Evolutionary conservation across 1,140 invertebrate genomes (phyloP).

Genomic region (Lineus longissimus): DNA sequence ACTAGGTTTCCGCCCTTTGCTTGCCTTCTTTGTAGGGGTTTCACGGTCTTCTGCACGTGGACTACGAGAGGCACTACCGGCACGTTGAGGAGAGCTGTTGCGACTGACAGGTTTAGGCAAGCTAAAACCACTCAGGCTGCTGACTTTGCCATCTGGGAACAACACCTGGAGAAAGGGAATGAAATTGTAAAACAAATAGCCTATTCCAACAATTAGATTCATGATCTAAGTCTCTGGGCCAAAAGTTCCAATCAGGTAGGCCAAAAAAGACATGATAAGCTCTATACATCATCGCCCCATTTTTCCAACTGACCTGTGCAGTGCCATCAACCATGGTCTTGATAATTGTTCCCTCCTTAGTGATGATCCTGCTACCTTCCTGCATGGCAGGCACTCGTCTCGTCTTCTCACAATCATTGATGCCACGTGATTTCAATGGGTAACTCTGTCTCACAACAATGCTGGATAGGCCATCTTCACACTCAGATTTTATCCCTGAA

Average conservation of each 20-base stretch:
- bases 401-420: constrained; percentile 40
- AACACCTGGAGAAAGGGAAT: constrained; percentile 32
- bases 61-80: constrained; percentile 27
- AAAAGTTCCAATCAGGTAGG: no score
- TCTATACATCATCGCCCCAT: no score
- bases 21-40: constrained; percentile 27
- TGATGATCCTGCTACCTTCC: constrained; percentile 45
- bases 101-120: constrained; percentile 23
- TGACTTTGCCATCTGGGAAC: constrained; percentile 49
- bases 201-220: no score
- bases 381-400: constrained; percentile 34
- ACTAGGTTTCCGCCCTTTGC: neutral
- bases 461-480: constrained; percentile 32
- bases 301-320: constrained; percentile 19
- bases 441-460: constrained; percentile 49
- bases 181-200: neutral
- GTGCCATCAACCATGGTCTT: constrained; percentile 49
- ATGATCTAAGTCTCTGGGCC: no score
- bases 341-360: constrained; percentile 48
- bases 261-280: no score
- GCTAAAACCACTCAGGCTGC: constrained; percentile 28
- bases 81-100: constrained; percentile 24
- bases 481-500: constrained; percentile 35
- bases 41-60: constrained; percentile 18
- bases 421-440: constrained; percentile 43